Base-by-base conservation (phyloP, 2,797 vertebrate genomes). In the Erethizon dorsatum region DNA sequence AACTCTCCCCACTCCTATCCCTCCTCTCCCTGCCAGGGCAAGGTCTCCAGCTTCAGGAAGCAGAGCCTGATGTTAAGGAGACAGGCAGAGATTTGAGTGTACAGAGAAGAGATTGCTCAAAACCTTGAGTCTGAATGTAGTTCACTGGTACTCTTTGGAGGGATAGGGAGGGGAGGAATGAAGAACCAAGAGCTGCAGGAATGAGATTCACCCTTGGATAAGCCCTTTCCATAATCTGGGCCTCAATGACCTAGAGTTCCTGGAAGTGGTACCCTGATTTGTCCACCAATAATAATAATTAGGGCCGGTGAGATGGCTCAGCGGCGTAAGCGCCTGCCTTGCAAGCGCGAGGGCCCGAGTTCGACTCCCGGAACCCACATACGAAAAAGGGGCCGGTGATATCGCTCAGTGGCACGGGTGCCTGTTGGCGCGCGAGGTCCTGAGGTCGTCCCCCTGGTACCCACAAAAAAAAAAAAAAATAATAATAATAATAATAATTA, bases 11-110 rank as follows among this genome's bases (percentile, higher is more conserved):
- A 0, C 18, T 41, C 75, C 78, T 37, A 18, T 50, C 6, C n/a
- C 78, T 50, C 37, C 50, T 7, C 37, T 17, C 11, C 75, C 24
- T 26, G 17, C 63, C 17, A 5, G 61, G 86, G n/a, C n/a, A 11
- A 57, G 14, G 11, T 11, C 31, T 31, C 54, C 13, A 14, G n/a
- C 52, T 65, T 52, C 37, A 3, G 75, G 56, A 6, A 41, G 6
- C 75, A n/a, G 22, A 65, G 52, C 3, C 1, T 1, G 4, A 3
- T n/a, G 3, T 14, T 11, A 63, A 0, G 13, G 54, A 45, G 37
- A 7, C 17, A 15, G 13, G 31, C 0, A 75, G 12, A 50, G 65
- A 59, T 67, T 54, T 47, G 45, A 20, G 54, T 13, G 1, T 20
- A 15, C 14, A 2, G 13, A 41, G 52, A 80, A 67, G 57, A 79